A percentile compares a stretch with the other conserved stretches of the same genome.
Conservation (phyloP, 2,888 invertebrate species). For the Nomada hirtipes region DNA sequence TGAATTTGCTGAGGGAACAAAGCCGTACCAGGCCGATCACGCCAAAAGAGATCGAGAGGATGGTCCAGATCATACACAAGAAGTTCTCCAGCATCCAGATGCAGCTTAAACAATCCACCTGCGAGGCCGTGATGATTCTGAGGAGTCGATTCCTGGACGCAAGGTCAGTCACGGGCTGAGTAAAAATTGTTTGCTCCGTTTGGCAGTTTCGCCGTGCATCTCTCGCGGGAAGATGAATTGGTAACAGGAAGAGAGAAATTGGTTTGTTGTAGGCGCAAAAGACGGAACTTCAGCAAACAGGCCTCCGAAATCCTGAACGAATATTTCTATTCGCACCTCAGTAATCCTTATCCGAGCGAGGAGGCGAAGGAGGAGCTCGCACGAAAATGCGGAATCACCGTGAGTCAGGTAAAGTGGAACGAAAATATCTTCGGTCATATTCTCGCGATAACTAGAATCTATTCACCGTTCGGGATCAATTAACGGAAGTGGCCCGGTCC, state of each 20-base stretch:
- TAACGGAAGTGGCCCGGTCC: not conserved
- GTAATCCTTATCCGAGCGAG: conserved; percentile 99
- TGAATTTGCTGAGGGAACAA: conserved; percentile 98
- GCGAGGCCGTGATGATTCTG: conserved; percentile 99
- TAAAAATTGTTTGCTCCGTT: not conserved
- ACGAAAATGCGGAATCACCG: conserved; percentile 99
- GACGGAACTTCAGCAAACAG: conserved; percentile 99
- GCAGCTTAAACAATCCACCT: conserved; percentile 99
- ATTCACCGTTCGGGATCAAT: conserved; percentile 15
- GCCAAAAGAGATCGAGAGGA: conserved; percentile 99
- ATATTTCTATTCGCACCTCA: conserved; percentile 99
- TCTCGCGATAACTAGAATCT: not conserved
- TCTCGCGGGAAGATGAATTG: not conserved
- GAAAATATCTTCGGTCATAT: conserved; percentile 58
- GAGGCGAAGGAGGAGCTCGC: conserved; percentile 99
- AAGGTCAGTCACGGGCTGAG: conserved; percentile 84
- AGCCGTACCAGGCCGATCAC: conserved; percentile 99
- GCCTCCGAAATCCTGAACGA: conserved; percentile 99
- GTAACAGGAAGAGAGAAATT: not conserved
- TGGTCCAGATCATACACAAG: conserved; percentile 99
- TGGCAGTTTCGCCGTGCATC: not conserved
- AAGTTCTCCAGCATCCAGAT: conserved; percentile 99
- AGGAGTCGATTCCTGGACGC: conserved; percentile 92
- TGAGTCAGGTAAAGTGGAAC: conserved; percentile 90
- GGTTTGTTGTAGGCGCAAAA: conserved; percentile 88